A percentile compares a stretch with the other conserved stretches of the same genome.
Conservation (phyloP, 2,113 vertebrate genomes). For the Neolamprologus hecqui region DNA sequence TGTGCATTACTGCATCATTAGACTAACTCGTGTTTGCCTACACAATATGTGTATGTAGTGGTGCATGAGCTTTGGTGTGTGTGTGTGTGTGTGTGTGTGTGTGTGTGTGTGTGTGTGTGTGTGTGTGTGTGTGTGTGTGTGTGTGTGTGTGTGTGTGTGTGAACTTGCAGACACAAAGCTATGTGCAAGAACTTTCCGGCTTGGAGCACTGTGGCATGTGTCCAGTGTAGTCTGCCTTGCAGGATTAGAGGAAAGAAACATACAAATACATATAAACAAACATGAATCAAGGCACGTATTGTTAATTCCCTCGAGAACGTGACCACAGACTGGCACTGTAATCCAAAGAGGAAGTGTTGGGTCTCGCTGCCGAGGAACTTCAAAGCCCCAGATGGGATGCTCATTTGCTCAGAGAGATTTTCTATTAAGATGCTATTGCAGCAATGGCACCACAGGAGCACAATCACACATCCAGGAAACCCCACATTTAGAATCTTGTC, state of each 20-base stretch:
- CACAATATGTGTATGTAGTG: neutral
- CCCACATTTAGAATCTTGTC: neutral
- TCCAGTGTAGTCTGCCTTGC: neutral
- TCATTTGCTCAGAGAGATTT: constrained; percentile 59
- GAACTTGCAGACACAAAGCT: neutral
- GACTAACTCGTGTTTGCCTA: neutral
- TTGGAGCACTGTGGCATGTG: neutral
- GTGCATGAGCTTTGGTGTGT: neutral
- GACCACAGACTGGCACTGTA: constrained; percentile 48
- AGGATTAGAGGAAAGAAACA: neutral
- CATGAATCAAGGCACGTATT: constrained; percentile 55
- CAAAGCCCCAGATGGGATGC: constrained; percentile 56
- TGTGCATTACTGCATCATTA: neutral
- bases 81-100: neutral
- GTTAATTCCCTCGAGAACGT: constrained; percentile 36
- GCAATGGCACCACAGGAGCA: constrained; percentile 43
- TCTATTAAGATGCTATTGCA: constrained; percentile 59
- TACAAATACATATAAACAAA: neutral
- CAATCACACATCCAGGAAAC: constrained; percentile 29
- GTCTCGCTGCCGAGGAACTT: constrained; percentile 53
- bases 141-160: neutral
- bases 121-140: neutral
- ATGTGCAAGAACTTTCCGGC: neutral
- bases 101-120: neutral
- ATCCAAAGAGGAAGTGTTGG: constrained; percentile 58